phyloP scores from a whole-genome alignment of 2,888 invertebrate species.

The Noctua janthe region DNA sequence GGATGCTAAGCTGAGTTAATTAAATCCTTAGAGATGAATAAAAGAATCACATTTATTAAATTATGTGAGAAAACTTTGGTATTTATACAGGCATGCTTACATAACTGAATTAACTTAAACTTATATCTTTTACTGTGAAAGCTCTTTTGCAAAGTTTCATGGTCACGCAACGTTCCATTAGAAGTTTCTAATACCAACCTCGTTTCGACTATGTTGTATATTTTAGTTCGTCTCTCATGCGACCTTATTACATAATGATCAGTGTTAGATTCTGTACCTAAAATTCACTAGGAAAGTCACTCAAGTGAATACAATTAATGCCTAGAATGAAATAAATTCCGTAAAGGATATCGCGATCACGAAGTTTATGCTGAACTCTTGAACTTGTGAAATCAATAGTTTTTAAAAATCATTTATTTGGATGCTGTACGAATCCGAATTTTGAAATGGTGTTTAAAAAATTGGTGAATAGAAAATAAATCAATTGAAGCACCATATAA shows the following conservation, averaged over 20 bases:
- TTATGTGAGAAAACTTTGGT: constrained; percentile 31
- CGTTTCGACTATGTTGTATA: constrained; percentile 15
- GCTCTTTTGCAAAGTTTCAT: constrained; percentile 33
- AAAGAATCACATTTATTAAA: constrained; percentile 20
- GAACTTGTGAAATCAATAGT: not conserved
- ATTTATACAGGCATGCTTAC: constrained; percentile 17
- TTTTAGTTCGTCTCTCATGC: constrained; percentile 18
- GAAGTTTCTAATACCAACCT: constrained; percentile 25
- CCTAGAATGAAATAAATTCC: not conserved
- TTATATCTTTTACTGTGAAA: constrained; percentile 38
- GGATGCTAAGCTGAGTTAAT: constrained; percentile 1
- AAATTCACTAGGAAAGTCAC: not conserved
- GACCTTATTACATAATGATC: constrained; percentile 18
- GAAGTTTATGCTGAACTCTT: not conserved
- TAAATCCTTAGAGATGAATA: constrained; percentile 18
- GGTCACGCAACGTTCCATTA: constrained; percentile 31
- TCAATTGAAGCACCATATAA: no score
- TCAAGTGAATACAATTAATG: not conserved
- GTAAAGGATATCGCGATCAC: not conserved
- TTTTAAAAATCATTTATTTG: not conserved
- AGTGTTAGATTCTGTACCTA: constrained; percentile 14
- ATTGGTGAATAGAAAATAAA: no score
- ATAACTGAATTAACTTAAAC: constrained; percentile 21
- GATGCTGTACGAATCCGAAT: no score
- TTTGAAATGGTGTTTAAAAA: no score